A percentile compares a stretch with the other conserved stretches of the same genome.
These are phyloP conservation scores for Stramonita haemastoma DNA, from an alignment of 2,888 invertebrate species.

Conservation along the genomic window DNA sequence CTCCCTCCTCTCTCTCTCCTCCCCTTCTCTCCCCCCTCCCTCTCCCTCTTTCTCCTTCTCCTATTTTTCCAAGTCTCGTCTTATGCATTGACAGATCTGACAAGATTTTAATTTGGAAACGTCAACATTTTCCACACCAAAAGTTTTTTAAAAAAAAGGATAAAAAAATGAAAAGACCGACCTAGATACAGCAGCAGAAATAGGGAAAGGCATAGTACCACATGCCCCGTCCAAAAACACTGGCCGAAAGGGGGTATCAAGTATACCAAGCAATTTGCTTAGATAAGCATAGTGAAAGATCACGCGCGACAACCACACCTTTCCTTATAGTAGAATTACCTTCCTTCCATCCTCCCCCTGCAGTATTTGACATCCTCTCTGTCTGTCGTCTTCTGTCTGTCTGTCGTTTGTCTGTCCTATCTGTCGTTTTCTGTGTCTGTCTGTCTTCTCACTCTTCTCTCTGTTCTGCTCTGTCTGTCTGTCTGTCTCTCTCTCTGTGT, in stretches of 20 bases:
- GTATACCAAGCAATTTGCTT: too few relatives aligned
- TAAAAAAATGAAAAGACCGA: neutral
- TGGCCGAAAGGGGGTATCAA: too few relatives aligned
- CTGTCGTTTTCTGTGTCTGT: neutral
- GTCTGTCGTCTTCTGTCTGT: neutral
- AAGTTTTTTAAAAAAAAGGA: neutral
- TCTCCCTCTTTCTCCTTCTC: neutral
- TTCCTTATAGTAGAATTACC: too few relatives aligned
- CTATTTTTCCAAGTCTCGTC: neutral
- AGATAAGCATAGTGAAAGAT: too few relatives aligned
- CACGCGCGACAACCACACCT: too few relatives aligned
- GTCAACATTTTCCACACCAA: neutral
- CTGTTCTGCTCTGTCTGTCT: neutral
- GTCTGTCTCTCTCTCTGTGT: too few relatives aligned
- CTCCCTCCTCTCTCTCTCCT: neutral
- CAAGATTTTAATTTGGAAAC: neutral
- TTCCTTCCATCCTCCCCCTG: neutral
- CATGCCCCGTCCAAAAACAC: too few relatives aligned
- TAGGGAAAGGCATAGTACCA: too few relatives aligned
- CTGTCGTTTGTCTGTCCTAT: neutral
- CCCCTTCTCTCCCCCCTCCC: neutral
- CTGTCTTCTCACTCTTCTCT: neutral
- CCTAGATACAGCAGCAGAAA: neutral
- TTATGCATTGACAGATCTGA: neutral
- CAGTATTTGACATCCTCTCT: neutral